Base-by-base conservation (phyloP, 2,113 vertebrate genomes). In the Reinhardtius hippoglossoides region DNA sequence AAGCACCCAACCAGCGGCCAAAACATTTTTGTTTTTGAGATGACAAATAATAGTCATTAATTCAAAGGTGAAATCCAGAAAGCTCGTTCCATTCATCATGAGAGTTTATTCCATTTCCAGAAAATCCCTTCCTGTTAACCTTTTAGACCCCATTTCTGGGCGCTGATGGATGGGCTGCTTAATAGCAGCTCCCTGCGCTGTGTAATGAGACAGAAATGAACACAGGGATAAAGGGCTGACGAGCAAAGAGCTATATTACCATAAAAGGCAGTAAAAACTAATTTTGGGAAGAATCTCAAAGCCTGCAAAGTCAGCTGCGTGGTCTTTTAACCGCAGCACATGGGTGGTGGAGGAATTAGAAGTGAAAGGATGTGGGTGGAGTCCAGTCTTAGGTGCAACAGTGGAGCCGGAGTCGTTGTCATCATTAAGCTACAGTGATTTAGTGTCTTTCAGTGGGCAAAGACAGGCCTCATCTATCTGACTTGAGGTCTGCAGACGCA, bases 41-140 rank as follows among this genome's bases (percentile, higher is more conserved):
- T 93, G 93, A 94, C 90, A 83, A 93, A 93, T 92, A 91, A 72
- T 13, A 74, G 83, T 76, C 85, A 86, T 93, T 93, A 92, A 91
- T 91, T 87, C 80, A 79, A 79, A 85, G 81, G 82, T 78, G 88
- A 89, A 90, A 80, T 93, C 85, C 77, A 67, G 80, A 66, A 67
- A 82, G 83, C 83, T 82, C 31, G 20, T 73, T 81, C 82, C 80
- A 92, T 95, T 92, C 63, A 91, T 95, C 92, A 93, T 52, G 3
- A 72, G 72, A 78, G 76, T 86, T 87, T 91, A 81, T 81, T 79
- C 68, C 69, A 75, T 90, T 91, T 90, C 81, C 59, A 86, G 82
- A 92, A 88, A 89, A 93, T 87, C 83, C 79, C 68, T 88, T 85
- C 87, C 81, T 7, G 88, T 92, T 93, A 94, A 92, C 93, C 92